Evolutionary conservation across 2,888 invertebrate species (phyloP), one percentile per base, ranked within the genome.

Genomic region (Stenurella melanura): DNA sequence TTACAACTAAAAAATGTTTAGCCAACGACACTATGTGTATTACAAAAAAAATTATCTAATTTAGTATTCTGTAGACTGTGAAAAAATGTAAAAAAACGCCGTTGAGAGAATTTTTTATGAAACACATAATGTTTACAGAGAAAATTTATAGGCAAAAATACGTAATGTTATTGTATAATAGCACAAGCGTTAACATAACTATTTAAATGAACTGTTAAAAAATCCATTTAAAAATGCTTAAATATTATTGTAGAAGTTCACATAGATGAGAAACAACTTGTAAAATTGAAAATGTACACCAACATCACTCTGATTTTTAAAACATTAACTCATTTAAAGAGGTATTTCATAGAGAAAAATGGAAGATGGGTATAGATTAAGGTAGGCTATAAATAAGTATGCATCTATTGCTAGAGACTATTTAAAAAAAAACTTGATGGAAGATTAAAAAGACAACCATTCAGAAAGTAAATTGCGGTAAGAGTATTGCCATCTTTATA

Each of bases 201-300:
- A 80, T 77, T 80, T 78, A 80, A 81, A 75, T 74, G 76, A 80
- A 77, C 76, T 77, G 68, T 74, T 79, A 81, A 81, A 78, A 77
- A 81, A 82, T 82, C 82, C 78, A 78, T 82, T 83, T 79, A 78
- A 81, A 76, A 82, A 84, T 83, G 83, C 81, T 83, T 83, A 83
- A 78, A 82, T 80, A 81, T 81, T 81, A 81, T 81, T 81, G 80
- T 78, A 78, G 76, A 78, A 78, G 80, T 81, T 83, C 81, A 82
- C 82, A 81, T 77, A 80, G 63, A 77, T 73, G 78, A 77, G 66
- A 79, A 76, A 76, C 76, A 76, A 78, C 77, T 78, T 73, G n/a
- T 38, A 73, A 79, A 78, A 81, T 76, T 79, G 78, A 81, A 80
- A 81, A 81, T 77, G 42, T 73, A 70, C 64, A 60, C 69, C 76